These are phyloP conservation scores for Desmodus rotundus DNA, from an alignment of 2,113 vertebrate genomes.

Conservation along the genomic window DNA sequence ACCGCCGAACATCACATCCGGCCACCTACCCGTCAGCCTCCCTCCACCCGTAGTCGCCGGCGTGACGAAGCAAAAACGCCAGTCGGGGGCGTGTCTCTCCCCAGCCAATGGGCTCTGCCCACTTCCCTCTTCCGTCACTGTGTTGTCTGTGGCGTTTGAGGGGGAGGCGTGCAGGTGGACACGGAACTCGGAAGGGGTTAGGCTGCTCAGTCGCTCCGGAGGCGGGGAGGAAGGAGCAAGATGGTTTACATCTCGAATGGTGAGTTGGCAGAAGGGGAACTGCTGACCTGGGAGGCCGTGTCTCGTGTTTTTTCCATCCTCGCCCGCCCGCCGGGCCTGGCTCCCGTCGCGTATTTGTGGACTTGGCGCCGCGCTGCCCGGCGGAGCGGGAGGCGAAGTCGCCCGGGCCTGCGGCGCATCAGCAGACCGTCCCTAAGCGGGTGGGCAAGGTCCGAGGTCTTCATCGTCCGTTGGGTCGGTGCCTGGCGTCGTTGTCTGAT, in stretches of 20 bases:
- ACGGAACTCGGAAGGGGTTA: neutral
- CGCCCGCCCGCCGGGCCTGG: neutral
- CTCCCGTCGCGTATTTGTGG: neutral
- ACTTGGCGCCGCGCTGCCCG: too few species aligned
- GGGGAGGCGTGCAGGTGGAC: neutral
- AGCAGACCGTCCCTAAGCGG: accelerated
- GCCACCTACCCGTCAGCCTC: accelerated
- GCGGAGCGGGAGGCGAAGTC: neutral
- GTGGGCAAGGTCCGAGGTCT: neutral
- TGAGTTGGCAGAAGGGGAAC: slow-evolving; percentile 67
- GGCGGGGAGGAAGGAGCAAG: neutral
- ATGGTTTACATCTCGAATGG: slow-evolving; percentile 97
- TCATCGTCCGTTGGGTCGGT: accelerated
- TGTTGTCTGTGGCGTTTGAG: neutral
- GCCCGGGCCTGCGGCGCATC: neutral
- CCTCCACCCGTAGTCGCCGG: neutral
- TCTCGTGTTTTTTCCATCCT: too few species aligned
- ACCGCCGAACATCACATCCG: neutral
- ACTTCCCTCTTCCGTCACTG: neutral
- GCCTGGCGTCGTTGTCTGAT: neutral
- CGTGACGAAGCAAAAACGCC: accelerated
- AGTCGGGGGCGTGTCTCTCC: accelerated
- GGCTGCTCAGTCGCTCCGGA: accelerated
- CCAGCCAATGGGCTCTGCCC: slow-evolving; percentile 53
- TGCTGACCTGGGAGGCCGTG: neutral